Base-by-base conservation (phyloP, 1,140 invertebrate species). In the Sitodiplosis mosellana region DNA sequence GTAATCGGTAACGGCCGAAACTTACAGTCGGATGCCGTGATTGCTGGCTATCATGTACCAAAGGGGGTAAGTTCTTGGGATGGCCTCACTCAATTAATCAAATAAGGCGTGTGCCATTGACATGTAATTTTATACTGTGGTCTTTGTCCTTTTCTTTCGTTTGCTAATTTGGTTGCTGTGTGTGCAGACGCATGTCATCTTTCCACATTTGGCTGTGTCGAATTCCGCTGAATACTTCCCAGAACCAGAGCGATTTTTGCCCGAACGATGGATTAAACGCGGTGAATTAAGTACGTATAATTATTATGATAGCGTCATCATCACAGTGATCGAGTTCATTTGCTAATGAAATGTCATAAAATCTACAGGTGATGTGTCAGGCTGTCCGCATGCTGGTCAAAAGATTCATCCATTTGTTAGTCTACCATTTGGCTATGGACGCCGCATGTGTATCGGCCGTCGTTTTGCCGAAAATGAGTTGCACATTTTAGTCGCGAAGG, bases 1-100 rank as follows among this genome's bases (percentile, higher is more conserved):
- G 86, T 89, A 20, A 77, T 90, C 52, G 87, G 87, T 41, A 86
- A 91, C 59, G 82, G 83, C 14, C 71, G 89, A 52, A 80, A 80
- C 53, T 71, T 87, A 49, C 80, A 83, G 52, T 75, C 77, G 45
- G 82, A 91, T 58, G 74, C 83, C 1, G 66, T 83, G 20, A 77
- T 94, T 51, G 75, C 75, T 48, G 86, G 85, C 47, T 92, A 87
- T 57, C 69, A 76, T 51, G 77, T 94, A 52, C 90, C 89, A 22
- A 87, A 87, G 72, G 86, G 86, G 55, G 87, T 91, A 74, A 73
- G 73, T 63, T 15, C n/a, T 14, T 6, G 21, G n/a, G 20, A 38
- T 19, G 38, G 34, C 38, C 19, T 19, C 45, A 42, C 14, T 3
- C 20, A 42, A 20, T 48, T 43, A 22, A 21, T 41, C 45, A 5